A percentile compares a stretch with the other conserved stretches of the same genome.
phyloP scores from a whole-genome alignment of 2,113 vertebrate genomes.

The Notarius quadriscutis region DNA sequence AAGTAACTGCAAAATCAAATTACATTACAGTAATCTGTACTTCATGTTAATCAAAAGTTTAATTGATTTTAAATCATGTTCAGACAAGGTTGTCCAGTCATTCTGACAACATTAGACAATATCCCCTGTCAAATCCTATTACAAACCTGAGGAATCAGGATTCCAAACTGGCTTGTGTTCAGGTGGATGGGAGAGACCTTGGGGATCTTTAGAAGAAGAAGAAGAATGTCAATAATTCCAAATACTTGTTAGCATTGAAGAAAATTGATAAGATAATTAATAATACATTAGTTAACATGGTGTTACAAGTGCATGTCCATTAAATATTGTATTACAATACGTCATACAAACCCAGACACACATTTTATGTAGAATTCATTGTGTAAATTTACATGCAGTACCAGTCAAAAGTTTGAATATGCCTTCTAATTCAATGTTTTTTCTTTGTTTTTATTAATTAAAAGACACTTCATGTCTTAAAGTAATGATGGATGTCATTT shows the following conservation, averaged over 20 bases:
- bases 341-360: not conserved
- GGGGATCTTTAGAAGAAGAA: conserved; percentile 62
- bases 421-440: too few species aligned
- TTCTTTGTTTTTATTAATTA: too few species aligned
- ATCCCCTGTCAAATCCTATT: not conserved
- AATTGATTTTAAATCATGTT: not conserved
- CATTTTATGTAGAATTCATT: not conserved
- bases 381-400: too few species aligned
- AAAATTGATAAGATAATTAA: not conserved
- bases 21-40: not conserved
- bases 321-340: not conserved
- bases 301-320: not conserved
- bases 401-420: too few species aligned
- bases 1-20: not conserved
- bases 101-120: not conserved
- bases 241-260: not conserved
- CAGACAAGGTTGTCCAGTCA: not conserved
- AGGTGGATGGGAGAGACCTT: conserved; percentile 55
- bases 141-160: conserved; percentile 68
- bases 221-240: too few species aligned
- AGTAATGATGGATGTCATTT: too few species aligned
- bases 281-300: not conserved
- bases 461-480: too few species aligned
- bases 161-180: conserved; percentile 69
- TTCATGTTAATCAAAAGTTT: not conserved